phyloP scores from a whole-genome alignment of 1,140 invertebrate species.

The Hesperophylax magnus region DNA sequence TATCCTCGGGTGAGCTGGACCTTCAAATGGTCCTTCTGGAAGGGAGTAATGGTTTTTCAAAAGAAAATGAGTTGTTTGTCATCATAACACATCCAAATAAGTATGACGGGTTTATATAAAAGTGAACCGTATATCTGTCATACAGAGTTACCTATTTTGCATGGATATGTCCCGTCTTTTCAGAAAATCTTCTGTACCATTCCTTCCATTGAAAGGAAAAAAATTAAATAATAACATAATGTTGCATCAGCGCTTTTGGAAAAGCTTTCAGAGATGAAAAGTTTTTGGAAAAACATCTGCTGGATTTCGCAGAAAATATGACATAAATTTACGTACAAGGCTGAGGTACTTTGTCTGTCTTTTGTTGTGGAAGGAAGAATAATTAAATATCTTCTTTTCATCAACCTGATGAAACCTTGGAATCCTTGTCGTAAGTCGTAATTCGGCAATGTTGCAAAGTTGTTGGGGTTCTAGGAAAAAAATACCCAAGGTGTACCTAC shows the following conservation, averaged over 20 bases:
- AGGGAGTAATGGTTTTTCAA: too few species aligned
- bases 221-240: neutral
- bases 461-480: too few species aligned
- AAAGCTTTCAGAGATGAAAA: conserved; percentile 27
- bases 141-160: too few species aligned
- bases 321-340: neutral
- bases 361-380: neutral
- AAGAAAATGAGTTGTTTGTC: too few species aligned
- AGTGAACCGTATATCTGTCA: too few species aligned
- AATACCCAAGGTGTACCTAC: too few species aligned
- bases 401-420: neutral
- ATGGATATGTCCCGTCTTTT: too few species aligned
- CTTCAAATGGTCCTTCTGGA: too few species aligned
- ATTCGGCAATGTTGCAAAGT: neutral
- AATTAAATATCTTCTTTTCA: neutral
- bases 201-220: neutral
- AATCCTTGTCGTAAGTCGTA: neutral
- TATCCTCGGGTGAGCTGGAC: too few species aligned
- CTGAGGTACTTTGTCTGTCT: conserved; percentile 6
- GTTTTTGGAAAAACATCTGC: conserved; percentile 14
- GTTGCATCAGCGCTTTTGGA: neutral
- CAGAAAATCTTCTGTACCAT: too few species aligned
- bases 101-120: too few species aligned
- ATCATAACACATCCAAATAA: too few species aligned
- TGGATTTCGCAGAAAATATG: neutral